These are phyloP conservation scores for Phocoena sinus DNA, from an alignment of 2,113 vertebrate species.

Conservation along the genomic window DNA sequence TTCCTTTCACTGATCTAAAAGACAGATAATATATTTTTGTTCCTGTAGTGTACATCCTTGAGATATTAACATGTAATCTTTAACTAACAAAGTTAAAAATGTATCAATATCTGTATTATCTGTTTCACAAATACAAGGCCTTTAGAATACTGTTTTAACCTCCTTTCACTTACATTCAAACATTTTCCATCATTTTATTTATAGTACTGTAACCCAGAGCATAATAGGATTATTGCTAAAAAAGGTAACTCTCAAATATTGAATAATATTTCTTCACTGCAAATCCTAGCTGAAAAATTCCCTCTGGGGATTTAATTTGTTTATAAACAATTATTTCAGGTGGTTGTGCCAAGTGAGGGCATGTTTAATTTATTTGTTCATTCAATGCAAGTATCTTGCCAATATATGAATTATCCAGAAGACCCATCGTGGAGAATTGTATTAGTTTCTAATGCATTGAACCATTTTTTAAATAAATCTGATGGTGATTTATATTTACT, in stretches of 20 bases:
- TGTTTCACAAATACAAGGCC: not conserved
- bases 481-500: not conserved
- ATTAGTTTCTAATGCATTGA: not conserved
- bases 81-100: not conserved
- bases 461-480: not conserved
- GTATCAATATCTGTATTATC: not conserved
- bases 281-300: not conserved
- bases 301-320: not conserved
- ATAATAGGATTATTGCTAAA: not conserved
- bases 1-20: not conserved
- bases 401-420: not conserved
- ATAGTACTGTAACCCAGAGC: not conserved
- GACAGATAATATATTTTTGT: not conserved
- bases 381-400: not conserved
- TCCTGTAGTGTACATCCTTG: not conserved
- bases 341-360: not conserved
- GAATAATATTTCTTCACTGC: not conserved
- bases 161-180: not conserved
- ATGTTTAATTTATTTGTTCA: not conserved
- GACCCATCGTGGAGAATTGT: not conserved
- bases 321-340: not conserved
- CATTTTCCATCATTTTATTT: not conserved
- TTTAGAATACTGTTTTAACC: not conserved
- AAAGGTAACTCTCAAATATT: not conserved
- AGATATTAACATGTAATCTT: not conserved